A percentile compares a stretch with the other conserved stretches of the same genome.
These are phyloP conservation scores for Erannis defoliaria DNA, from an alignment of 2,888 invertebrate species.

Conservation along the genomic window DNA sequence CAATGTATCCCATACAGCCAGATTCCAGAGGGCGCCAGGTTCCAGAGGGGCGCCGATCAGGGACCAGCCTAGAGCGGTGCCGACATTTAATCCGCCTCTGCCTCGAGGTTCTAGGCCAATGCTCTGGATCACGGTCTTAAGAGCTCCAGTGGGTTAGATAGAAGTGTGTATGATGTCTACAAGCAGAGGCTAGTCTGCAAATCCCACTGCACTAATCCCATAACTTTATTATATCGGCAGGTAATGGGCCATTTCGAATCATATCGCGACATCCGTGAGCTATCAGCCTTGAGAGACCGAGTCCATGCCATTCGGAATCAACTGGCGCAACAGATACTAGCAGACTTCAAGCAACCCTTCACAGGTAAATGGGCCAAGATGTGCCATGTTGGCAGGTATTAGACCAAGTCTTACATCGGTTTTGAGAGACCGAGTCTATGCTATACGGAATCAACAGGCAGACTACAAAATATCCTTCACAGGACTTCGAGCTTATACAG, in stretches of 20 bases:
- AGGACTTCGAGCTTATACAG: constrained; percentile 74
- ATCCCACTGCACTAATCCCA: not conserved
- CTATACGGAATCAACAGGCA: constrained; percentile 92
- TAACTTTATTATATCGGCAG: constrained; percentile 76
- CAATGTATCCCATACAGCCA: no score
- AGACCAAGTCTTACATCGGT: constrained; percentile 96
- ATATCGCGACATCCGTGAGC: constrained; percentile 96
- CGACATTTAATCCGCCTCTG: no score
- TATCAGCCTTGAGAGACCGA: constrained; percentile 93
- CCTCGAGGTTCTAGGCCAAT: no score
- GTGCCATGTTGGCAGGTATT: constrained; percentile 91
- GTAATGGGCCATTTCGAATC: constrained; percentile 97
- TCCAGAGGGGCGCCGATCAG: no score
- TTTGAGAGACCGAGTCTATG: constrained; percentile 92
- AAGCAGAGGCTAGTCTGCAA: no score
- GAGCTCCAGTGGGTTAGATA: no score
- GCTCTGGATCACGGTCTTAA: no score
- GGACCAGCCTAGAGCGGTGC: no score
- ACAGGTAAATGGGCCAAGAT: constrained; percentile 78
- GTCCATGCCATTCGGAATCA: constrained; percentile 92
- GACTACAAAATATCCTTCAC: constrained; percentile 97
- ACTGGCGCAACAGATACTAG: constrained; percentile 94
- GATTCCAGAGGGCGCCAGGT: no score
- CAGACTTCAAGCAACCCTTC: constrained; percentile 96
- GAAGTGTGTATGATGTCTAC: no score